Evolutionary conservation across 2,888 invertebrate species (phyloP).

Genomic region (Sericinus montela): DNA sequence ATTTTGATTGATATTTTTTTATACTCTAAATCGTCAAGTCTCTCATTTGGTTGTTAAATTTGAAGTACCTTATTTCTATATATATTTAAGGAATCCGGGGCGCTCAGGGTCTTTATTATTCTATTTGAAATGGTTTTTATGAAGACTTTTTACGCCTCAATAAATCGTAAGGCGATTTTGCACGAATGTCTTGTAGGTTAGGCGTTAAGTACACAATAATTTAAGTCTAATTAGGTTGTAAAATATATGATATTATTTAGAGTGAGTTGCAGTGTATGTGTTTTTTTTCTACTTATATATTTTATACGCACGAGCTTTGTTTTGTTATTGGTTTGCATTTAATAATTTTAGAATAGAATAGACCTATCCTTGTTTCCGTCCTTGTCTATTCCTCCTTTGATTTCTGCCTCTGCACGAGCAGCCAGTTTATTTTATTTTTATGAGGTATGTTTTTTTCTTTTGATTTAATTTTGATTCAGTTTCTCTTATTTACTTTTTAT

Average conservation of each 20-base stretch:
- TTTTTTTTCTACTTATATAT: constrained; percentile 45
- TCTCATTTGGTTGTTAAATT: constrained; percentile 28
- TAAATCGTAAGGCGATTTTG: constrained; percentile 29
- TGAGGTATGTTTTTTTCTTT: constrained; percentile 62
- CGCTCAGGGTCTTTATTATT: constrained; percentile 58
- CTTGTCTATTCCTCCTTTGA: constrained; percentile 36
- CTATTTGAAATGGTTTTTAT: constrained; percentile 73
- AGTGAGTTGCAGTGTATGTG: constrained; percentile 48
- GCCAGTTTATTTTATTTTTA: constrained; percentile 50
- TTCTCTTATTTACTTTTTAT: no score
- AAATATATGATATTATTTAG: constrained; percentile 49
- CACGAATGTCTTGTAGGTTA: constrained; percentile 50
- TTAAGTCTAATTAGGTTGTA: constrained; percentile 56
- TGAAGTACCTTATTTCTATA: constrained; percentile 20
- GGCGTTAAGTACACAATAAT: constrained; percentile 60
- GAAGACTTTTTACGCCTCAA: constrained; percentile 48
- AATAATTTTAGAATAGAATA: constrained; percentile 35
- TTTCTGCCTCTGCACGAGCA: constrained; percentile 61
- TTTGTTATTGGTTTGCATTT: constrained; percentile 45
- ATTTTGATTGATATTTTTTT: neutral
- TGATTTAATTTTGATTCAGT: constrained; percentile 30
- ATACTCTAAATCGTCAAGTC: neutral
- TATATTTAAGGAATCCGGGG: constrained; percentile 26
- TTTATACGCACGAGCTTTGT: constrained; percentile 40
- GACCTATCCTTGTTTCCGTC: constrained; percentile 51